Evolutionary conservation across 2,797 vertebrate species (phyloP).

Genomic region (Triplophysa yarkandensis): DNA sequence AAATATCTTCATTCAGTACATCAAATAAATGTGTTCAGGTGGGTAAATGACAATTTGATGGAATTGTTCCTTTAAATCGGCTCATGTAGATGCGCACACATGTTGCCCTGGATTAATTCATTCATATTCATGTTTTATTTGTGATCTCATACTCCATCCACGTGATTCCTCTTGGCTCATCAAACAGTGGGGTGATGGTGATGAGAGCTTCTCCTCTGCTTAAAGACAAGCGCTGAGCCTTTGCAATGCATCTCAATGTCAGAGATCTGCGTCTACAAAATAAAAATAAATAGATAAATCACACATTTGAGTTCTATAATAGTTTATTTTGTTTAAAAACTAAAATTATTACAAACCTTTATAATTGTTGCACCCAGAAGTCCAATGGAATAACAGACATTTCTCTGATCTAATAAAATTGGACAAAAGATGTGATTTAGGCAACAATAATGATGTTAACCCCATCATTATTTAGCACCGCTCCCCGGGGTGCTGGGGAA

Average conservation of each 20-base stretch:
- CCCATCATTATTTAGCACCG: conserved; percentile 33
- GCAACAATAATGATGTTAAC: conserved; percentile 31
- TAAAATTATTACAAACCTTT: background rate
- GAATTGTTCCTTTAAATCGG: background rate
- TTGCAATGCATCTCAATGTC: conserved; percentile 27
- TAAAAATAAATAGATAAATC: background rate
- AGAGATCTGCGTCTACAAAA: conserved; percentile 29
- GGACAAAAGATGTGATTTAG: background rate
- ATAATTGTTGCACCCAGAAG: background rate
- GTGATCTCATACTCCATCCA: conserved; percentile 17
- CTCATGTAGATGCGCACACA: background rate
- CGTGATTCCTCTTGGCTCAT: conserved; percentile 38
- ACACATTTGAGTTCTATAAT: background rate
- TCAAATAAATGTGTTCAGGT: no score
- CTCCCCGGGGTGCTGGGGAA: conserved; percentile 27
- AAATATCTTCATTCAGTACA: no score
- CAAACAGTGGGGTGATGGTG: conserved; percentile 29
- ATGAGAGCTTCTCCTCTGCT: conserved; percentile 17
- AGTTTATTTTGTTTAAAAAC: conserved; percentile 7
- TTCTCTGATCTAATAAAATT: background rate
- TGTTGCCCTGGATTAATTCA: conserved; percentile 18
- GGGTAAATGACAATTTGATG: no score
- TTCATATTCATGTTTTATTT: conserved; percentile 37
- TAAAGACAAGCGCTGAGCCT: conserved; percentile 25
- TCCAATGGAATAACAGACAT: background rate